Base-by-base conservation (phyloP, 2,888 invertebrate genomes). In the Hydrotaea diabolus region DNA sequence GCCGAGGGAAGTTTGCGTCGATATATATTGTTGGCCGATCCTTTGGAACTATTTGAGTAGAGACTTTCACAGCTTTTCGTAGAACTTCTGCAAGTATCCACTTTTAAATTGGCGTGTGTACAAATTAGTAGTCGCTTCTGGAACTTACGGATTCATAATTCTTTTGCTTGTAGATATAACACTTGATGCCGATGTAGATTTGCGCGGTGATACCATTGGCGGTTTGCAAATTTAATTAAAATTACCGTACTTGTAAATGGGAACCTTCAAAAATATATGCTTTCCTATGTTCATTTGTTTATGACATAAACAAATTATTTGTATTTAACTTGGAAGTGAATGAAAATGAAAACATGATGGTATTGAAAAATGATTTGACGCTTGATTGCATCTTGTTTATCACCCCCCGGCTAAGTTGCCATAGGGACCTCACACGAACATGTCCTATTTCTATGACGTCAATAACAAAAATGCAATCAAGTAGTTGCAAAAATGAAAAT, bases 131-230 rank as follows among this genome's bases (percentile, higher is more conserved):
- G 15, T 57, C 31, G 21, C 8, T 59, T 49, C 55, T 26, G 31
- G 8, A 31, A 90, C 91, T 89, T 87, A 92, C 92, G 91, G 89
- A 88, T 90, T 88, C 85, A 87, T 69, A 69, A 9, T 87, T 71
- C 90, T 90, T 89, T 92, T 53, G 74, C 74, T 77, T 64, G 80
- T 2, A 55, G 74, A 82, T 77, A 69, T 90, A 77, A 94, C 90
- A 91, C 93, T 94, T 88, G 94, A 86, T 86, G 93, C 92, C 89
- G 94, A 93, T 93, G 93, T 93, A 62, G 88, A 83, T 80, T 89
- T 91, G 17, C 87, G 89, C 71, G 91, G 89, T 72, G 89, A 89
- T 82, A 89, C 88, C 91, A 92, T 91, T 87, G 80, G 64, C 19
- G 57, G 13, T 21, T 8, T 19, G 19, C 11, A 21, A 13, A 15